phyloP scores from a whole-genome alignment of 2,113 vertebrate species.

The Oreochromis tanganicae region DNA sequence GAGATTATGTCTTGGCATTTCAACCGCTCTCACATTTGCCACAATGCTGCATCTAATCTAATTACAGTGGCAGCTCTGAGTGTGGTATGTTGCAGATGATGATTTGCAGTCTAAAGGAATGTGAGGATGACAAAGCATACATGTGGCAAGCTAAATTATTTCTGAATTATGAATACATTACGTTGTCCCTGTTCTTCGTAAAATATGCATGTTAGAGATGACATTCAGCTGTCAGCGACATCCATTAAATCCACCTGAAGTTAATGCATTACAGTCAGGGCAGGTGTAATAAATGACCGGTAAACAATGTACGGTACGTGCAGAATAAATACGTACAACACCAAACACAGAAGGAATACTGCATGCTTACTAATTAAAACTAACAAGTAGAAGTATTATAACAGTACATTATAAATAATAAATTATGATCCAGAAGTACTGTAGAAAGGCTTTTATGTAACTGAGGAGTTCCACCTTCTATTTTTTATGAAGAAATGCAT shows the following conservation, averaged over 20 bases:
- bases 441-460: not conserved
- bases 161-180: not conserved
- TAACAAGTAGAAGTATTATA: not conserved
- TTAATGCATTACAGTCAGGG: not conserved
- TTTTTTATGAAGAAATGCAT: not conserved
- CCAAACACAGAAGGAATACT: not conserved
- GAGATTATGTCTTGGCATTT: not conserved
- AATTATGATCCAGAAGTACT: not conserved
- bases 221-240: not conserved
- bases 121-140: not conserved
- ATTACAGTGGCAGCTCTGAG: not conserved
- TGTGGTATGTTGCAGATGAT: constrained; percentile 3
- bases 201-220: not conserved
- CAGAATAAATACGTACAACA: not conserved
- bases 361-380: not conserved
- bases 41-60: not conserved
- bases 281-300: not conserved
- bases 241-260: not conserved
- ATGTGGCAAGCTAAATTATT: not conserved
- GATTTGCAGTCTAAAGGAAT: not conserved
- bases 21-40: not conserved
- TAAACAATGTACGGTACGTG: not conserved
- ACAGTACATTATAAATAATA: not conserved
- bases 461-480: not conserved
- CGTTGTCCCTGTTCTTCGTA: not conserved